Conservation (phyloP, 2,888 invertebrate genomes). For the Tromatobia lineatoria region DNA sequence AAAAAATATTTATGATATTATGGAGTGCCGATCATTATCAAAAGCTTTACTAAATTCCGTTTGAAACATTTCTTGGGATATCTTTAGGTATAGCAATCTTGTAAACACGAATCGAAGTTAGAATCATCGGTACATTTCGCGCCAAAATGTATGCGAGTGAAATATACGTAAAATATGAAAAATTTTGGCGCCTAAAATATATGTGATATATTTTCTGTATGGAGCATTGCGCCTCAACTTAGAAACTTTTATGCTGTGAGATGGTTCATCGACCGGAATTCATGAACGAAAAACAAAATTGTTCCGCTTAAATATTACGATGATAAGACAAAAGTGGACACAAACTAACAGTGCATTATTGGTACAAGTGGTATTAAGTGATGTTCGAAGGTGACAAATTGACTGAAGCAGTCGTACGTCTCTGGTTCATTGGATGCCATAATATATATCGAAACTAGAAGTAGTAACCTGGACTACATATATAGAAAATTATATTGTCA, state of each 20-base stretch:
- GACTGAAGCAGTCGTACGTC: slow-evolving; percentile 45
- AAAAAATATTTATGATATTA: neutral
- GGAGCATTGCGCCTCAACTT: too few species aligned
- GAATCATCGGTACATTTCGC: too few species aligned
- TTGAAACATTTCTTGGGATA: neutral
- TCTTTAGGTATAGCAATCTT: neutral
- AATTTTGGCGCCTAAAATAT: too few species aligned
- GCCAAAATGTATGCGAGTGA: too few species aligned
- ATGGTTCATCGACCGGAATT: neutral
- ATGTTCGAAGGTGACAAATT: slow-evolving; percentile 56
- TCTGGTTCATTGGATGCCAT: slow-evolving; percentile 21
- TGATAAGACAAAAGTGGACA: slow-evolving; percentile 37
- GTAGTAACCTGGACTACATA: neutral
- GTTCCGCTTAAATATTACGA: slow-evolving; percentile 13
- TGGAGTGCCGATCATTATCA: neutral
- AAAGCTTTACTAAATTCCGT: neutral
- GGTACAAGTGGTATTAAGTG: slow-evolving; percentile 57
- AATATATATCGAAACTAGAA: neutral
- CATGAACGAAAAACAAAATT: neutral
- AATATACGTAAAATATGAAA: too few species aligned
- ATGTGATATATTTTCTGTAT: too few species aligned
- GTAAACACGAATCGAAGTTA: neutral
- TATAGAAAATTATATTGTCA: slow-evolving; percentile 5
- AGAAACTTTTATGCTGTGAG: neutral
- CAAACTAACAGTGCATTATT: slow-evolving; percentile 38